Evolutionary conservation across 2,888 invertebrate genomes (phyloP), one percentile per base, ranked within the genome.

Genomic region (Tenthredo amoena): DNA sequence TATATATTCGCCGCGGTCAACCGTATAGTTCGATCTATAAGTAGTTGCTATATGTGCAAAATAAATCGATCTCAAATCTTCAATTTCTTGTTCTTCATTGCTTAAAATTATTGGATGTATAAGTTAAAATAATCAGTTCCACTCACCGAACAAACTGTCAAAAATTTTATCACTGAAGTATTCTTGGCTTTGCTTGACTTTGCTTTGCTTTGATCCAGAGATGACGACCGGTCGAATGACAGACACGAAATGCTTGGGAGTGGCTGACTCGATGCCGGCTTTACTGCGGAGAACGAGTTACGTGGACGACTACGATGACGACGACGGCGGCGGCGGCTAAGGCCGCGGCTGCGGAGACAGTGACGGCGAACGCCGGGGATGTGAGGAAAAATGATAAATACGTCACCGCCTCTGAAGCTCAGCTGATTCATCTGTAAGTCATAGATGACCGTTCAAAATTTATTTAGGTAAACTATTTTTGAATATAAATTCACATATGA

Each of bases 181-280:
- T 37, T 34, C 55, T 77, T 15, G 7, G 26, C n/a, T 47, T 34
- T 7, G 21, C 7, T 62, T 26, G 26, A 26, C 26, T 77, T 6
- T 0, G 26, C 34, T 47, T 55, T 9, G 15, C 7, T 62, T 58
- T 62, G 43, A 10, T 83, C 83, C 47, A 21, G 83, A 68, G 37
- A 34, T 47, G 62, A 47, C 12, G 21, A 68, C 83, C 31, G 68
- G 21, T 83, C 83, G 83, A 83, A 83, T 83, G 83, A 83, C 83
- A 83, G 83, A 68, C 71, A 68, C 83, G 83, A 83, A 81, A 83
- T 68, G 83, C 47, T 71, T 83, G 83, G 83, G 83, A 83, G 83
- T 83, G 83, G 83, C 83, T 31, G 26, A 74, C n/a, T 50, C 21
- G 81, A 31, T 68, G 83, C 71, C 83, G 71, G 83, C 58, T 81